Conservation (phyloP, 2,888 invertebrate genomes). For the Autographa pulchrina region DNA sequence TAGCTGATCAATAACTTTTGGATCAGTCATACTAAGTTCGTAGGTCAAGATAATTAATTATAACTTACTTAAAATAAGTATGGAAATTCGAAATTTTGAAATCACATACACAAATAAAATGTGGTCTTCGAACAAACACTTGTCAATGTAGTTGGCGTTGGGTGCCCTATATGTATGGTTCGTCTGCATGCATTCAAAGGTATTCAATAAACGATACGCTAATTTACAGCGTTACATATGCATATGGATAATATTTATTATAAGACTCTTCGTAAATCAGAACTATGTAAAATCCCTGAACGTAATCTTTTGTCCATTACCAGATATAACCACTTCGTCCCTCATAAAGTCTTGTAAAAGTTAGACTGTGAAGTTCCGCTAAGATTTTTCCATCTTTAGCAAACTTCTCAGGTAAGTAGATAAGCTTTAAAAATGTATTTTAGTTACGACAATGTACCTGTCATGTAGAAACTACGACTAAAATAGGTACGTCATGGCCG, state of each 20-base stretch:
- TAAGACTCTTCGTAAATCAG: too few relatives aligned
- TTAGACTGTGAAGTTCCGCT: slow-evolving; percentile 37
- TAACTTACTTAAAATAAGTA: too few relatives aligned
- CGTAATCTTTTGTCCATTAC: slow-evolving; percentile 19
- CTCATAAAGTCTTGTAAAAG: slow-evolving; percentile 41
- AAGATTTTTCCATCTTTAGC: slow-evolving; percentile 25
- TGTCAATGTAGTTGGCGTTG: too few relatives aligned
- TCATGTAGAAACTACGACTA: slow-evolving; percentile 19
- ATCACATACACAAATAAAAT: too few relatives aligned
- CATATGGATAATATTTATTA: neutral
- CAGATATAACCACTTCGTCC: slow-evolving; percentile 20
- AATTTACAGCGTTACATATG: too few relatives aligned
- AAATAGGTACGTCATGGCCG: slow-evolving; percentile 38
- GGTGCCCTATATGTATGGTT: too few relatives aligned
- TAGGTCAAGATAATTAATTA: too few relatives aligned
- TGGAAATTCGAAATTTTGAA: too few relatives aligned
- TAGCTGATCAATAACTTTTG: slow-evolving; percentile 8
- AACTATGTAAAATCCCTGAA: neutral
- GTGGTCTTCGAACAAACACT: too few relatives aligned
- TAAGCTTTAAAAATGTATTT: slow-evolving; percentile 46
- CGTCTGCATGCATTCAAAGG: too few relatives aligned
- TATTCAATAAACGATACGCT: too few relatives aligned
- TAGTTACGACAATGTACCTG: slow-evolving; percentile 17
- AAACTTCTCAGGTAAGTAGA: slow-evolving; percentile 31
- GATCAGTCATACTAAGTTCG: neutral